Conservation (phyloP, 1,140 invertebrate species). For the Zaprionus davidi region DNA sequence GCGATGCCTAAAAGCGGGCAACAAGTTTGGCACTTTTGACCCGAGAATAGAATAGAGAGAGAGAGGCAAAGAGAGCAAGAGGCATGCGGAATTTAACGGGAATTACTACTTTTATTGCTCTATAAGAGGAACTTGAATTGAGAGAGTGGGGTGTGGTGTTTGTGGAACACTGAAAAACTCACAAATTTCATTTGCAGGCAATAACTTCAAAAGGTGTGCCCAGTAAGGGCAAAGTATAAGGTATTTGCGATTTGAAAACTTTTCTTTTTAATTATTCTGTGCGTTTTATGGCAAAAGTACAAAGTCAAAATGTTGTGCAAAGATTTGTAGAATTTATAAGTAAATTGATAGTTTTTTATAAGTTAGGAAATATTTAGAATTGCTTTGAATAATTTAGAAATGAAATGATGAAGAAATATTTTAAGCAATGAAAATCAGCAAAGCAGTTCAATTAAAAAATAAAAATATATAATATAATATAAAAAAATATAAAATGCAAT, state of each 20-base stretch:
- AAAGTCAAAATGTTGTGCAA: background rate
- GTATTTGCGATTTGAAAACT: background rate
- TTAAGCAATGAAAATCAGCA: background rate
- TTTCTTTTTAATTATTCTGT: background rate
- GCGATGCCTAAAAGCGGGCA: conserved; percentile 45
- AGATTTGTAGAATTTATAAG: background rate
- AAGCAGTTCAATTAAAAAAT: background rate
- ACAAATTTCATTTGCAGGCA: conserved; percentile 1
- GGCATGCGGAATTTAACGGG: conserved; percentile 48
- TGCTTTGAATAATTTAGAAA: background rate
- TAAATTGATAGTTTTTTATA: background rate
- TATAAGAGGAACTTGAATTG: background rate
- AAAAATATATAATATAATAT: background rate
- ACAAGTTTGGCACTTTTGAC: conserved; percentile 50
- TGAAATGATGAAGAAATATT: background rate
- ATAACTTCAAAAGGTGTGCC: background rate
- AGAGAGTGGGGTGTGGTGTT: background rate
- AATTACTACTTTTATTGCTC: conserved; percentile 35
- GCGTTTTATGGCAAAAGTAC: background rate
- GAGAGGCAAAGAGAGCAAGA: background rate
- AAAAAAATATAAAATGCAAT: background rate
- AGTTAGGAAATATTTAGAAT: background rate
- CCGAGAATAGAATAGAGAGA: conserved; percentile 1
- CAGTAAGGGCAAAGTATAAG: background rate
- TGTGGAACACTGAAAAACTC: background rate